Percentiles rank a stretch among this genome's conserved stretches.
Evolutionary conservation across 92 coral and sea anemone genomes (phyloP).

Genomic region (Porites rus): DNA sequence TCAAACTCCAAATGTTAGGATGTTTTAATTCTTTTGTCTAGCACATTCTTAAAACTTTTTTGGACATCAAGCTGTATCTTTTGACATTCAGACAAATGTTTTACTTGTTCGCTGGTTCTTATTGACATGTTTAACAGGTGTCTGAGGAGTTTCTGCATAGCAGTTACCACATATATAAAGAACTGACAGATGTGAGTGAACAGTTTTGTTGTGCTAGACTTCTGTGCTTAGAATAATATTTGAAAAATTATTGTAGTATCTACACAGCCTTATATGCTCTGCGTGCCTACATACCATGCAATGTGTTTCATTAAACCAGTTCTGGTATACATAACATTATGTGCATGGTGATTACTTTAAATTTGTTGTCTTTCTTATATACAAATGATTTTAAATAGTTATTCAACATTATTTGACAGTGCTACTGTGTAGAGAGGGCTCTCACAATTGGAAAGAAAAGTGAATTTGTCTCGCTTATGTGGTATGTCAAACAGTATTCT

Average conservation of each 20-base stretch:
- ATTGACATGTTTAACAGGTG: background rate
- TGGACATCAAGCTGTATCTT: background rate
- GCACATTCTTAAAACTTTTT: no score
- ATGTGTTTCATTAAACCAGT: no score
- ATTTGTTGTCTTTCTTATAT: background rate
- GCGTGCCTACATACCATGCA: no score
- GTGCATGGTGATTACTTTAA: no score
- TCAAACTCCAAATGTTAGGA: background rate
- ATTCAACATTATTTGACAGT: background rate
- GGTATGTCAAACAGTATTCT: background rate
- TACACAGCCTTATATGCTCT: no score
- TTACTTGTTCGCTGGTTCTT: no score
- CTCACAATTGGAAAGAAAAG: constrained; percentile 21
- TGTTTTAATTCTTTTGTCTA: background rate
- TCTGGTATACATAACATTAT: no score
- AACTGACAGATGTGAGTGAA: constrained; percentile 26
- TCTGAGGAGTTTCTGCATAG: constrained; percentile 30
- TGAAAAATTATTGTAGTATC: no score
- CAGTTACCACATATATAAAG: constrained; percentile 20
- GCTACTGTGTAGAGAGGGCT: constrained; percentile 11
- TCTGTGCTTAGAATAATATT: no score
- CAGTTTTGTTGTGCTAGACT: no score
- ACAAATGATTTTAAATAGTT: no score
- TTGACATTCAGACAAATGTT: no score
- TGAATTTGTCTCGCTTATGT: constrained; percentile 37